phyloP scores from a whole-genome alignment of 2,113 vertebrate species.

The Pygoscelis adeliae region DNA sequence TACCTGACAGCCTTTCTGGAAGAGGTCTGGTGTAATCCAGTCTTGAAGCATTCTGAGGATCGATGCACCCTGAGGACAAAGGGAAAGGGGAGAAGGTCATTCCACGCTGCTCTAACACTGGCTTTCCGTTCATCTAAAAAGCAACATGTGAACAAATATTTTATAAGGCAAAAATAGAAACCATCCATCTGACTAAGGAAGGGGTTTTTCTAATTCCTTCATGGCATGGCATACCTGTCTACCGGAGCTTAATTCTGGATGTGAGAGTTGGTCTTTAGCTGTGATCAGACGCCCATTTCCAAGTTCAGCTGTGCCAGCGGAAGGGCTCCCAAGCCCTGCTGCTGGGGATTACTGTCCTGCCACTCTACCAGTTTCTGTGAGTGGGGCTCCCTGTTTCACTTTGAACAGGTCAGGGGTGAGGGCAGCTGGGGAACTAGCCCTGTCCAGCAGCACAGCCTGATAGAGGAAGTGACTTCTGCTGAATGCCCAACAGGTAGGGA shows the following conservation, averaged over 20 bases:
- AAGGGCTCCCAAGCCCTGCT: not conserved
- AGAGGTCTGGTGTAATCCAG: slow-evolving; percentile 80
- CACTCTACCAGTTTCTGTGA: not conserved
- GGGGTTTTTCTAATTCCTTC: not conserved
- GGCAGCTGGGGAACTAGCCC: not conserved
- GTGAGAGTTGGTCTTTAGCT: not conserved
- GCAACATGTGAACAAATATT: not conserved
- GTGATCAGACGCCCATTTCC: not conserved
- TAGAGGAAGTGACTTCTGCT: not conserved
- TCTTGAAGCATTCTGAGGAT: slow-evolving; percentile 87
- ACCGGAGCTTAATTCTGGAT: not conserved
- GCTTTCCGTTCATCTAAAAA: not conserved
- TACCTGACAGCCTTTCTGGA: slow-evolving; percentile 86
- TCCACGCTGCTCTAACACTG: not conserved
- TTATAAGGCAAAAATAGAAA: not conserved
- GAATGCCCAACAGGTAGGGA: not conserved
- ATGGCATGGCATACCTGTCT: not conserved
- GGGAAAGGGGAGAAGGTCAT: not conserved
- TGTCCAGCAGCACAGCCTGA: not conserved
- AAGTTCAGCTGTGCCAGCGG: not conserved
- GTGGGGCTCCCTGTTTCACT: accelerated
- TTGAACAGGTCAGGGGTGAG: not conserved
- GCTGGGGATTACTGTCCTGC: not conserved
- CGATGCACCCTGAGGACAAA: slow-evolving; percentile 81
- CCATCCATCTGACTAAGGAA: not conserved